Conservation (phyloP, 1,140 invertebrate species). For the Coenobita brevimanus region DNA sequence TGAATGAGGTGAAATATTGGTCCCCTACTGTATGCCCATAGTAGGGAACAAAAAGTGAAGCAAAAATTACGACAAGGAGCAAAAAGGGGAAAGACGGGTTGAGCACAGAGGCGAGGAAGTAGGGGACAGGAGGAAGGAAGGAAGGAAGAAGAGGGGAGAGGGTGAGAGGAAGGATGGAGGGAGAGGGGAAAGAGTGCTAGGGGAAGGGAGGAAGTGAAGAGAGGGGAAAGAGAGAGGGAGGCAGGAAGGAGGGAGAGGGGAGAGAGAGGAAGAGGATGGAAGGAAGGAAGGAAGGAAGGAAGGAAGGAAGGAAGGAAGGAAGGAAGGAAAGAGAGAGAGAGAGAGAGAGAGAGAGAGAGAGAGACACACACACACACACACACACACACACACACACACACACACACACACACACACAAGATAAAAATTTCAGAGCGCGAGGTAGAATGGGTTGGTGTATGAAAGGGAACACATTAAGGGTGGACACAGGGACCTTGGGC, state of each 20-base stretch:
- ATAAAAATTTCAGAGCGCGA: no score
- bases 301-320: neutral
- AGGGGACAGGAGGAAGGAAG: neutral
- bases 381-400: neutral
- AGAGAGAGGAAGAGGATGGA: neutral
- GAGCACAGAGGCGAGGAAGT: no score
- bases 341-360: neutral
- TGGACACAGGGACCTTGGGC: no score
- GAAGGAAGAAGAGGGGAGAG: neutral
- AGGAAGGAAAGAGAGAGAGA: constrained; percentile 28
- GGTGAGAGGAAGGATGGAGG: neutral
- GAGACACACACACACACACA: no score
- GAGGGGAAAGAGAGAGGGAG: neutral
- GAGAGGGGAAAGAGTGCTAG: neutral
- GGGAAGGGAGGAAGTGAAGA: neutral
- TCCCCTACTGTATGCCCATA: no score
- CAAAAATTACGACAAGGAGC: no score
- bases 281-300: neutral
- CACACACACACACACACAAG: neutral
- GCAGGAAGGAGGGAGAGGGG: neutral
- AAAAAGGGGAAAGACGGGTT: no score
- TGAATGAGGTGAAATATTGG: no score
- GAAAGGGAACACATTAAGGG: no score
- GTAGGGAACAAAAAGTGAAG: no score
- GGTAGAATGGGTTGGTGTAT: no score